Evolutionary conservation across 1,140 invertebrate species (phyloP), one percentile per base, ranked within the genome.

Genomic region (Nilaparvata lugens): DNA sequence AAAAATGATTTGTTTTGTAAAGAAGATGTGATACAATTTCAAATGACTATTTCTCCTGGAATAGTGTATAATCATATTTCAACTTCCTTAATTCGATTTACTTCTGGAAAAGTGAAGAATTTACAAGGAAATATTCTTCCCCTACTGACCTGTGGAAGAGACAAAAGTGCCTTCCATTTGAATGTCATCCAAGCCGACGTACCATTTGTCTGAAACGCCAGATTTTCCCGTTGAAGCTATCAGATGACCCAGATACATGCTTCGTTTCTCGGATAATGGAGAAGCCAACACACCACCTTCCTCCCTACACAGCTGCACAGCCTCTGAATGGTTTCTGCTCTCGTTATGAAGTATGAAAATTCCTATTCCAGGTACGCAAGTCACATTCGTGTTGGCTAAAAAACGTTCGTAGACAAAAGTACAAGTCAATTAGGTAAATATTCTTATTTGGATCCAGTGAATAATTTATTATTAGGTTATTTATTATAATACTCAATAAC

Each of bases 271-370:
- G 52, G 74, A 81, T 14, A 72, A 73, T 40, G 83, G 69, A 59
- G 83, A 78, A 1, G 83, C 81, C 5, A 86, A 73, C 19, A 78
- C 74, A 7, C 75, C 78, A 56, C 78, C 79, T 14, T 76, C 68
- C 54, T 78, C 77, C 60, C 70, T 69, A 64, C 84, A 87, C 5
- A 67, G 65, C 1, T 64, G 56, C 19, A 71, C 71, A 0, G 83
- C 79, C 45, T 78, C 67, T 2, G 77, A 78, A 62, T 80, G 84
- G 72, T 83, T 86, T 19, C 73, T 60, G 52, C 65, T 71, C 6
- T 76, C 65, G 4, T 71, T 35, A 1, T 78, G 71, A 6, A 83
- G 61, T 38, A 72, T 64, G 68, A 85, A 86, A 66, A 87, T 69
- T 2, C 85, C 85, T 1, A 79, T 56, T 23, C 61, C 52, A 1